Conservation (phyloP, 2,113 vertebrate genomes). For the Cygnus buccinator region DNA sequence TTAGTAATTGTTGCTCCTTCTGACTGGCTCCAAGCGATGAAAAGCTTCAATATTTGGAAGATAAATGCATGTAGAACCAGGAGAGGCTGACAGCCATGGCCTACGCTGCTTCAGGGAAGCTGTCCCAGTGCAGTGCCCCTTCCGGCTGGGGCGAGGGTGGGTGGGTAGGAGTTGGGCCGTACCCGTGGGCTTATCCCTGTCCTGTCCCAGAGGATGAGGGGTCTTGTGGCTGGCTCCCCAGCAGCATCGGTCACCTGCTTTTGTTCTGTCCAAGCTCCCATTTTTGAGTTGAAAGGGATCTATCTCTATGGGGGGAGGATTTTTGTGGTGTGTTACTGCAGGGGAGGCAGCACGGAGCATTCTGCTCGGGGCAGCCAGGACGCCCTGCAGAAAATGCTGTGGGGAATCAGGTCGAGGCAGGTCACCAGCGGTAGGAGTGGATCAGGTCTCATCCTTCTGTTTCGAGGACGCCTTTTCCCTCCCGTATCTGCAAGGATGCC, state of each 20-base stretch:
- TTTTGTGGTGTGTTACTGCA: not conserved
- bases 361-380: not conserved
- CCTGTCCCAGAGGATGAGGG: not conserved
- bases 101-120: not conserved
- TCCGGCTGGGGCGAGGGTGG: rapidly evolving
- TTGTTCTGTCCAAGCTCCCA: not conserved
- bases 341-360: not conserved
- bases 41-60: not conserved
- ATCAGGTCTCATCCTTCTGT: not conserved
- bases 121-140: not conserved
- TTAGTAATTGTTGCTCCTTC: not conserved
- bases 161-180: not conserved
- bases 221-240: not conserved
- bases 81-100: not conserved
- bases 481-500: not conserved
- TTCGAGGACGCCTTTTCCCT: not conserved
- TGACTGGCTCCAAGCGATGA: not conserved
- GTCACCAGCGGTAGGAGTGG: not conserved
- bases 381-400: not conserved
- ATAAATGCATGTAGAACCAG: not conserved
- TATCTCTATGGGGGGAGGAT: not conserved
- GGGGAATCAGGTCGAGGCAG: not conserved
- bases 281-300: not conserved
- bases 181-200: not conserved
- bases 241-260: not conserved